Percentiles rank a stretch among this genome's conserved stretches.
Conservation (phyloP, 2,797 vertebrate species). For the Halcyon chelicuti region DNA sequence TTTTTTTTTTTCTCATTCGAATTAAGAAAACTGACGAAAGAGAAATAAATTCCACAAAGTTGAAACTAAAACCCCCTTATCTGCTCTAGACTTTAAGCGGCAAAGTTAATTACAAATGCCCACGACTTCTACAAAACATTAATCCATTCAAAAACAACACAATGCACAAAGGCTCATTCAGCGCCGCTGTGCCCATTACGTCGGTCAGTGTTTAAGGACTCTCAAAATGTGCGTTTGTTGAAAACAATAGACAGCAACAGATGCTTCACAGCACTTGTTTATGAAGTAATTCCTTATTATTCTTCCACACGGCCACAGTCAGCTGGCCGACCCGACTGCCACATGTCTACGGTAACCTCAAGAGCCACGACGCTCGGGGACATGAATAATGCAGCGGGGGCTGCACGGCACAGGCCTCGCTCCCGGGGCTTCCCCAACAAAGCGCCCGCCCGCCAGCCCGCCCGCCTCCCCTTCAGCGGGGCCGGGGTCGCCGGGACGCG, state of each 20-base stretch:
- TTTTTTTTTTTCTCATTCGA: neutral
- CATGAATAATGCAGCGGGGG: constrained; percentile 34
- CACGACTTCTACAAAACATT: neutral
- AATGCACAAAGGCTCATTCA: constrained; percentile 59
- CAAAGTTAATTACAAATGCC: constrained; percentile 20
- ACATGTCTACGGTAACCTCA: neutral
- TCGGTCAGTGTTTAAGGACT: constrained; percentile 33
- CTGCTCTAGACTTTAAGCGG: neutral
- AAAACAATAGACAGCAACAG: constrained; percentile 69
- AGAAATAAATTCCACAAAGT: neutral
- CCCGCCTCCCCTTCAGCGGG: neutral
- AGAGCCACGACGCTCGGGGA: neutral
- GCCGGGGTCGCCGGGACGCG: no score
- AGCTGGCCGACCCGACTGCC: constrained; percentile 10
- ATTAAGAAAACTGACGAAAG: neutral
- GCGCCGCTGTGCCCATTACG: constrained; percentile 21
- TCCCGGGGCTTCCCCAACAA: neutral
- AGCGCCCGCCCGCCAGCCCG: neutral
- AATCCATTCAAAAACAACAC: constrained; percentile 11
- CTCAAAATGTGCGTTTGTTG: constrained; percentile 45
- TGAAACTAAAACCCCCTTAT: neutral
- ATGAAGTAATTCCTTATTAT: constrained; percentile 64
- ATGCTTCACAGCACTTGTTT: constrained; percentile 57
- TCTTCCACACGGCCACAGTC: constrained; percentile 13
- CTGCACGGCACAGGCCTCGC: neutral